phyloP scores from a whole-genome alignment of 2,113 vertebrate species.

The Merops nubicus region DNA sequence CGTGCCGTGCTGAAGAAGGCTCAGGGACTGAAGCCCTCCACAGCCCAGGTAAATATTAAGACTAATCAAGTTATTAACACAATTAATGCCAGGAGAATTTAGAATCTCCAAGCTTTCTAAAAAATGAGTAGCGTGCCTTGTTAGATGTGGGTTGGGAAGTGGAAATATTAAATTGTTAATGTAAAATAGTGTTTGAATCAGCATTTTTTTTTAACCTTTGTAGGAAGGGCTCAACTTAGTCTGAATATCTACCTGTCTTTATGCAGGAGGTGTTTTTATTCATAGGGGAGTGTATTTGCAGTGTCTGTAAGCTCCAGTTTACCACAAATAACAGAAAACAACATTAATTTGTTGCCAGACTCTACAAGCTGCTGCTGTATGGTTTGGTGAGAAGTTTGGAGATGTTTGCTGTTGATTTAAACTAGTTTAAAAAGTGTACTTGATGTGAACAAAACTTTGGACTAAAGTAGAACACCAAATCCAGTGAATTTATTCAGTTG shows the following conservation, averaged over 20 bases:
- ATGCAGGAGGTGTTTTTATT: background rate
- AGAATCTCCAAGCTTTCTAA: background rate
- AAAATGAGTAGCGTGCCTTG: background rate
- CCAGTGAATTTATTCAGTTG: background rate
- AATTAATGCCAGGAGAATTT: background rate
- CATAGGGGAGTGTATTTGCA: background rate
- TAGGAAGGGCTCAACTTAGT: background rate
- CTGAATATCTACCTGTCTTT: background rate
- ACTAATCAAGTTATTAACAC: background rate
- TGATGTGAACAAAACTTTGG: background rate
- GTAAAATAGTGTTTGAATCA: background rate
- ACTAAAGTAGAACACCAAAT: too few relatives aligned
- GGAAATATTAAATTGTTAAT: background rate
- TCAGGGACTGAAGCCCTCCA: constrained; percentile 13
- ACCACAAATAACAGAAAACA: background rate
- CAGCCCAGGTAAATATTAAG: constrained; percentile 62
- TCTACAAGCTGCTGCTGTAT: accelerated
- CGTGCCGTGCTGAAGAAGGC: constrained; percentile 79
- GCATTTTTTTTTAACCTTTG: background rate
- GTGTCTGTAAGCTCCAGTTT: background rate
- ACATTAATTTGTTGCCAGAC: background rate
- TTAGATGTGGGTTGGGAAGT: background rate
- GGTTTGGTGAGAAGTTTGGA: background rate
- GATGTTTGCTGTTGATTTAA: background rate
- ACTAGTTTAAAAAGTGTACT: background rate